Base-by-base conservation (phyloP, 2,113 vertebrate genomes). In the Epinephelus cyanopodus region DNA sequence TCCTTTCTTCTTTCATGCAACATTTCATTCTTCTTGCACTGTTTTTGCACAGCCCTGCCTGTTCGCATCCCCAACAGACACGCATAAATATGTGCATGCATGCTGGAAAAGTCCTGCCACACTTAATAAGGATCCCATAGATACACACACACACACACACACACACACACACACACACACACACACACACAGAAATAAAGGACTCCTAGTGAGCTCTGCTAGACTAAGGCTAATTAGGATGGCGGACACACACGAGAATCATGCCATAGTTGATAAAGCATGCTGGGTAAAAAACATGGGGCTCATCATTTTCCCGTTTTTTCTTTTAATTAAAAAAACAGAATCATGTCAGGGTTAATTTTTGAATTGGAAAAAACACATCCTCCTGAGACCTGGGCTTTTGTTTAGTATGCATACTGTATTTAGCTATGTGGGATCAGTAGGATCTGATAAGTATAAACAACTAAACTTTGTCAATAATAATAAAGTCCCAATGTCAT, bases 251-350 rank as follows among this genome's bases (percentile, higher is more conserved):
- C 57, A 64, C 5, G 1, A 37, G 27, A 60, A 23, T 65, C 29
- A 62, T 73, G 60, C 37, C 63, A 37, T n/a, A 18, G 27, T 57
- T 82, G 82, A 84, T 81, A 75, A 89, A 87, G 79, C 84, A 65
- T 82, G 78, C 82, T 70, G 53, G 27, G 50, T 37, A 71, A 76
- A 33, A 74, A 61, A 62, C 47, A 73, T 6, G 25, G 12, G 12
- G 48, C 76, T 88, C 77, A 77, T 89, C 88, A 83, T 88, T 84
- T 77, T 37, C 72, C 11, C 14, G 65, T 14, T 69, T 52, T 57
- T 56, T 18, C 27, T 48, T 45, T 6, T n/a, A 74, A 58, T 23
- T 19, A 3, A 37, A 39, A 14, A 13, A 33, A 14, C 5, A 18
- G 23, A 25, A 42, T 39, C 21, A 29, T 13, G 21, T 76, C 25